Evolutionary conservation across 2,113 vertebrate species (phyloP), one percentile per base, ranked within the genome.

Genomic region (Rhinoderma darwinii): DNA sequence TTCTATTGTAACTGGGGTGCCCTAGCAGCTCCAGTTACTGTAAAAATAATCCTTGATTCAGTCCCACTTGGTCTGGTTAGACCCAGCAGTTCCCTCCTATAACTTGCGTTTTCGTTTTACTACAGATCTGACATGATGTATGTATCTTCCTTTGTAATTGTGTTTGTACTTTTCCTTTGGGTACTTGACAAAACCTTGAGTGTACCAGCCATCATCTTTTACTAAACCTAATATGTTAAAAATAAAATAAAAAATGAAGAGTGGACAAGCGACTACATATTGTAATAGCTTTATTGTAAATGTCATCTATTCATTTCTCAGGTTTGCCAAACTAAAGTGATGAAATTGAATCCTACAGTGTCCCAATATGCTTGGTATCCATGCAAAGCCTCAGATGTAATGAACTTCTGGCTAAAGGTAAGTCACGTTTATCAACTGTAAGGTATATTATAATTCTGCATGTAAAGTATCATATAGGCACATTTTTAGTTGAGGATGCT

Each of bases 361-460:
- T 96, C 97, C 41, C 97, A 98, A 89, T 96, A 99, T 0, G 97
- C 98, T 35, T 99, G 98, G 98, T 98, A 98, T 41, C 98, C 98
- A 9, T 99, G 98, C 88, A 95, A 93, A 0, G 93, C 92, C 73
- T 90, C 91, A 5, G 89, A 95, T 50, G 91, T 90, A 70, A 92
- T 90, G 0, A 8, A 90, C 17, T 99, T 97, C 88, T 98, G 96
- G 97, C 92, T 99, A 39, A 97, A 96, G 96, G 98, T 99, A 94
- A 92, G 94, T 81, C 20, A 14, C 15, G 4, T 63, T 59, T 7
- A 18, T 44, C 2, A 82, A 30, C 18, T 22, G 5, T 11, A 35
- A 37, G 5, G 6, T 15, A 22, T 35, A 20, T 18, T 39, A 66
- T 30, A 54, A 56, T 25, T 79, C 4, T 35, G 41, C 4, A 44